phyloP scores from a whole-genome alignment of 1,140 invertebrate genomes.

The Drosophila ironensis region DNA sequence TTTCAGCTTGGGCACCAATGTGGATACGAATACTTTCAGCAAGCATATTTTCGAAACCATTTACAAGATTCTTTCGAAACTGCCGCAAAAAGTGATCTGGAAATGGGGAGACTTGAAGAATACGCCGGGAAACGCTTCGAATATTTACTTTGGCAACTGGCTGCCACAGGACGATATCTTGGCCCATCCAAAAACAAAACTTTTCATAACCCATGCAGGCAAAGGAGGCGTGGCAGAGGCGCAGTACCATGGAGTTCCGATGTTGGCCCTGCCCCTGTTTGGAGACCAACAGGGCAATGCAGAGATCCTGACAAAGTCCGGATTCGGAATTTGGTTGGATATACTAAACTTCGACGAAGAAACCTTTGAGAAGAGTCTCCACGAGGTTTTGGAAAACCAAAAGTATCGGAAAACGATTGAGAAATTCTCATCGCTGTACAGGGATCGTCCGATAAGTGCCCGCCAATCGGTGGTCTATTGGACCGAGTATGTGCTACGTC shows the following conservation, averaged over 20 bases:
- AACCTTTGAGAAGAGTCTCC: constrained; percentile 48
- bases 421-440: constrained; percentile 60
- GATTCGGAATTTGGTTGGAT: constrained; percentile 82
- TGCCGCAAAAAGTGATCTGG: constrained; percentile 85
- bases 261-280: constrained; percentile 87
- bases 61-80: constrained; percentile 82
- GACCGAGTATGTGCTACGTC: constrained; percentile 79
- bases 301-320: constrained; percentile 79
- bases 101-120: constrained; percentile 84
- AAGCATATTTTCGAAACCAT: constrained; percentile 79
- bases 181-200: constrained; percentile 86
- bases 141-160: constrained; percentile 87
- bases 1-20: constrained; percentile 85
- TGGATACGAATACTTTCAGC: constrained; percentile 81
- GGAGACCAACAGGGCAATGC: constrained; percentile 85
- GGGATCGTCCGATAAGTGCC: constrained; percentile 66
- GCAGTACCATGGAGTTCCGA: constrained; percentile 87
- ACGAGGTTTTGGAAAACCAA: constrained; percentile 53
- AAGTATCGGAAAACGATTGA: constrained; percentile 42
- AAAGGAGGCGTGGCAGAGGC: constrained; percentile 87
- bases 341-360: constrained; percentile 71
- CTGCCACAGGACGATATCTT: constrained; percentile 87
- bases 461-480: constrained; percentile 63
- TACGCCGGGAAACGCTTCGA: constrained; percentile 84
- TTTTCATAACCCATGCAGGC: constrained; percentile 90